Base-by-base conservation (phyloP, 2,888 invertebrate species). In the Scaptomyza reducta region DNA sequence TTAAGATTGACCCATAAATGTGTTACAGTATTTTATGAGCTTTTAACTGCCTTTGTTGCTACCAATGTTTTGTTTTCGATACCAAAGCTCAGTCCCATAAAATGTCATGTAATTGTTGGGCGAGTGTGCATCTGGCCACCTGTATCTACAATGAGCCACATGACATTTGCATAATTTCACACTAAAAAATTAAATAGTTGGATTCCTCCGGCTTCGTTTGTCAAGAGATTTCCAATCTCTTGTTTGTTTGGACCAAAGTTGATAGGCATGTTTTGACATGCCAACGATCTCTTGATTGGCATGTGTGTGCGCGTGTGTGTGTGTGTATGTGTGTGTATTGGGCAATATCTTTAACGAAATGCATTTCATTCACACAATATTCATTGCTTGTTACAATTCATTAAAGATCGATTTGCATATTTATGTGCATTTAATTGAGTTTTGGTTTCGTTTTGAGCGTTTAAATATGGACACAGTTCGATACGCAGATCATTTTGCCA, bases 41-140 rank as follows among this genome's bases (percentile, higher is more conserved):
- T 75, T 88, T 87, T 85, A 85, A 85, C 89, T 80, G 88, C 69
- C 82, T 74, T 87, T 85, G 84, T 80, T 60, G 87, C 87, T 88
- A 88, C 89, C 74, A 83, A 86, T 66, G 66, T 61, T 74, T 77
- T 74, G 70, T 22, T 22, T 1, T 82, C 59, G 49, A 33, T 35
- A 40, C 29, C 64, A 72, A 73, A 69, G 55, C 64, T 46, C 55
- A 49, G 61, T 11, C 62, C 50, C 69, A 83, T 88, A 74, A 88
- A 82, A 72, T 56, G 47, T 29, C 69, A 54, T 65, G 68, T 85
- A 74, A 85, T 77, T 80, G 71, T 66, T 55, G 54, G 56, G 46
- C 16, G 46, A 53, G 51, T 31, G 35, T 58, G 49, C 61, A 35
- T 60, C 42, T 35, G 33, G 53, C 58, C 42, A 76, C 54, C 74